These are phyloP conservation scores for Poecilia gillii DNA, from an alignment of 2,797 vertebrate species.

Conservation along the genomic window DNA sequence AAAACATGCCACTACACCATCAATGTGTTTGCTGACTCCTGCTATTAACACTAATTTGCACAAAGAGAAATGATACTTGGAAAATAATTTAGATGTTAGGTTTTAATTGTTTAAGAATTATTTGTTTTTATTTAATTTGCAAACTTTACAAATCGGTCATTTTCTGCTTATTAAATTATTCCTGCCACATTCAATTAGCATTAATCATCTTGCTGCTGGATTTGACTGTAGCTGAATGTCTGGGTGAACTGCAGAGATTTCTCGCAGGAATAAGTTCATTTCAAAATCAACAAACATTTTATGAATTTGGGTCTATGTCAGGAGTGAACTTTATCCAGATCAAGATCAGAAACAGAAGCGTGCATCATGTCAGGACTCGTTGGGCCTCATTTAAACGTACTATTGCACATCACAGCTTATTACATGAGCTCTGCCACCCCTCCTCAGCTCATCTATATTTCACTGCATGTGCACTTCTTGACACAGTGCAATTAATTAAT, in stretches of 20 bases:
- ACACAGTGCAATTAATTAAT: constrained; percentile 70
- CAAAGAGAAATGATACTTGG: background rate
- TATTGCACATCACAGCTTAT: background rate
- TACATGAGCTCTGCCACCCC: background rate
- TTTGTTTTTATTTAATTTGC: background rate
- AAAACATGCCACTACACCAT: background rate
- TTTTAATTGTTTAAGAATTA: background rate
- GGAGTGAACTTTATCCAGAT: background rate
- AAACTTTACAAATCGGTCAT: background rate
- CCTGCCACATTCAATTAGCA: background rate
- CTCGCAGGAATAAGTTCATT: background rate
- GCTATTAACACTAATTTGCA: background rate
- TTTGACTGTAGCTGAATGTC: background rate
- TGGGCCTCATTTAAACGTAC: background rate
- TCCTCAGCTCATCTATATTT: constrained; percentile 71
- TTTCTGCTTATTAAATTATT: background rate
- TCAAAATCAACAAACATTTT: background rate
- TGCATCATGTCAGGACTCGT: background rate
- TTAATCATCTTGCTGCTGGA: background rate
- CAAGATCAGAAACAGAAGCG: background rate
- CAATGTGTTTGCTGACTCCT: background rate
- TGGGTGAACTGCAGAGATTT: background rate
- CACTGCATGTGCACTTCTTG: constrained; percentile 45
- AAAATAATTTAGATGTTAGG: background rate
- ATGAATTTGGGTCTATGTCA: background rate